phyloP scores from a whole-genome alignment of 37 sponge, comb jelly and placozoan genomes.

The Ephydatia muelleri region DNA sequence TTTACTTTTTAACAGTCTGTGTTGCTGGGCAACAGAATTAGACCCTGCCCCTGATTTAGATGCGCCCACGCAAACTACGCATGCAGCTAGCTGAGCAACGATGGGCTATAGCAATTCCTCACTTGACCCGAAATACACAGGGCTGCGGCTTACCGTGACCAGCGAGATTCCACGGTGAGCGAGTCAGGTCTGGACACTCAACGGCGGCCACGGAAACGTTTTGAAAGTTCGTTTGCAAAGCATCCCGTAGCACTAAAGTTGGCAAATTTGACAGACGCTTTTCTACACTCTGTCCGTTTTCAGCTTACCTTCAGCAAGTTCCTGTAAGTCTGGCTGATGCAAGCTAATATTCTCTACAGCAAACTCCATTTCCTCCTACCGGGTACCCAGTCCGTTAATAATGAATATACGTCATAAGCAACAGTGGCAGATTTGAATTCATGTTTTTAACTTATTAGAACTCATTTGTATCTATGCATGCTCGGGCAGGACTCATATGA shows the following conservation, averaged over 20 bases:
- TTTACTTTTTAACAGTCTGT: no score
- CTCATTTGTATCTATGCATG: no score
- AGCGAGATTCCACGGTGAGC: conserved; percentile 87
- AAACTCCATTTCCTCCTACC: neutral
- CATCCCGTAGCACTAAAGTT: conserved; percentile 60
- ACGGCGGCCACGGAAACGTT: conserved; percentile 70
- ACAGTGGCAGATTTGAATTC: no score
- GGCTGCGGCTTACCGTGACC: conserved; percentile 59
- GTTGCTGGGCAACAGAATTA: no score
- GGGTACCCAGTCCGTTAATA: neutral
- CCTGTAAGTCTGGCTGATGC: conserved; percentile 29
- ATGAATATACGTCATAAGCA: no score
- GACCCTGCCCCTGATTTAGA: no score
- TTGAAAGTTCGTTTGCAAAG: conserved; percentile 71
- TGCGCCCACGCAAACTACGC: no score
- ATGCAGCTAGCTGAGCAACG: no score
- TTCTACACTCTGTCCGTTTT: neutral
- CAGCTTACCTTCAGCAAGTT: conserved; percentile 45
- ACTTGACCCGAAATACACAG: neutral
- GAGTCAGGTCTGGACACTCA: conserved; percentile 92
- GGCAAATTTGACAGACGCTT: neutral
- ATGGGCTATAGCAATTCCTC: neutral
- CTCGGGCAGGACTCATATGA: no score
- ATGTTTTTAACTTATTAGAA: no score
- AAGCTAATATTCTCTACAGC: conserved; percentile 28